Evolutionary conservation across 64 coral and sea anemone species (phyloP), one percentile per base, ranked within the genome.

Genomic region (Dendrophyllia cribrosa): DNA sequence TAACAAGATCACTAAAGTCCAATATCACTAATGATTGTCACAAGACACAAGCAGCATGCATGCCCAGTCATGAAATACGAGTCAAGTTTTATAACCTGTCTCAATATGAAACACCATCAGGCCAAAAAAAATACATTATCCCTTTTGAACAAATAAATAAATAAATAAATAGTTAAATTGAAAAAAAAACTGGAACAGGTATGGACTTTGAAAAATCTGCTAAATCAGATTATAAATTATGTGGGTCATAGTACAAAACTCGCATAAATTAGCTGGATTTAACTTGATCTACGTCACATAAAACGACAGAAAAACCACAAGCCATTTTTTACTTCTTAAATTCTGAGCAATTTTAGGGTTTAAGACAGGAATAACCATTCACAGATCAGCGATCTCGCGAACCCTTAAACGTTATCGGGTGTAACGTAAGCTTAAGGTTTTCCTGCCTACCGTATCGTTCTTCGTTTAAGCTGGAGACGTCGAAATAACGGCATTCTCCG

Each of bases 401-500:
- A 34, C 34, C 34, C 34, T 34, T 34, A 34, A 34, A 34, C 34
- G 34, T 34, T 34, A 34, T 34, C 34, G 34, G 34, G 6, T 75
- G 47, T 14, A n/a, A 50, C 14, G 3, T 46, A 47, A 74, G 3
- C 0, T 46, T n/a, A 47, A 46, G 13, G 9, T 3, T 16, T 17
- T 19, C 4, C 6, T 19, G 2, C 95, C 46, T 61, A 97, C 95
- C 95, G 8, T 93, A 97, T 22, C 89, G 84, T 14, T 97, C 83
- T 16, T 89, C 44, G 73, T 94, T 88, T 74, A 97, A 77, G 25
- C 88, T 94, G 9, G 95, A 77, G n/a, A 94, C 92, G 70, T 97
- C 95, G 21, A 90, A 97, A 70, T 97, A 97, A 25, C 82, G 90
- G 46, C 88, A 94, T 82, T 97, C 92, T 63, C 87, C 81, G 24